These are phyloP conservation scores for Squalus acanthias DNA, from an alignment of 2,797 vertebrate genomes.

Conservation along the genomic window DNA sequence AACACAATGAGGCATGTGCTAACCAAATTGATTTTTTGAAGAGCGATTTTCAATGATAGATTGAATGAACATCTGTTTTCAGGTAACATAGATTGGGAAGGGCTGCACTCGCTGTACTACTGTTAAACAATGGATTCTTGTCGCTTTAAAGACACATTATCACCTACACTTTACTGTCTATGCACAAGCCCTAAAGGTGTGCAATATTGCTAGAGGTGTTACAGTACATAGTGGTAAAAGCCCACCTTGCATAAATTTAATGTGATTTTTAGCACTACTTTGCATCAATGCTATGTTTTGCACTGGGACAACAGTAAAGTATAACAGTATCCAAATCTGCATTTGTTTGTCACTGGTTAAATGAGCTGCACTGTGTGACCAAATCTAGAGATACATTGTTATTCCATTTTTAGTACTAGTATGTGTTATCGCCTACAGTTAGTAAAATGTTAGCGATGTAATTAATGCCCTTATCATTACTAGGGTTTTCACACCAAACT, in stretches of 20 bases:
- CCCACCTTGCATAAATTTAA: not conserved
- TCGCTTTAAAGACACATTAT: not conserved
- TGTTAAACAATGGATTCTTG: not conserved
- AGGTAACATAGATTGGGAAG: not conserved
- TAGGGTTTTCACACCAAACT: not conserved
- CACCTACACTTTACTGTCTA: not conserved
- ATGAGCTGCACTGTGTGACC: not conserved
- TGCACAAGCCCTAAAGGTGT: not conserved
- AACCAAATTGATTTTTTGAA: not conserved
- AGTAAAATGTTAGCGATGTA: not conserved
- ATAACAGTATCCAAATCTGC: not conserved
- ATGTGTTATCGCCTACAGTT: not conserved
- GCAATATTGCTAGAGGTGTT: not conserved
- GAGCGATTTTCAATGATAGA: not conserved
- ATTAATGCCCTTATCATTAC: not conserved
- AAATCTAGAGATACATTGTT: not conserved
- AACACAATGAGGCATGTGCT: not conserved
- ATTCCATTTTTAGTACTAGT: not conserved
- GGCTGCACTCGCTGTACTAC: not conserved
- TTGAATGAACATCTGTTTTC: not conserved
- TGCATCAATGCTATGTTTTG: not conserved
- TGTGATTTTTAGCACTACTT: not conserved
- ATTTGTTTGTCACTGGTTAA: not conserved
- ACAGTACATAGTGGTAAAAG: not conserved
- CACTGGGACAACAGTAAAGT: not conserved